Percentiles rank a stretch among this genome's conserved stretches.
Evolutionary conservation across 2,888 invertebrate species (phyloP).

Genomic region (Sarcophaga variegata): DNA sequence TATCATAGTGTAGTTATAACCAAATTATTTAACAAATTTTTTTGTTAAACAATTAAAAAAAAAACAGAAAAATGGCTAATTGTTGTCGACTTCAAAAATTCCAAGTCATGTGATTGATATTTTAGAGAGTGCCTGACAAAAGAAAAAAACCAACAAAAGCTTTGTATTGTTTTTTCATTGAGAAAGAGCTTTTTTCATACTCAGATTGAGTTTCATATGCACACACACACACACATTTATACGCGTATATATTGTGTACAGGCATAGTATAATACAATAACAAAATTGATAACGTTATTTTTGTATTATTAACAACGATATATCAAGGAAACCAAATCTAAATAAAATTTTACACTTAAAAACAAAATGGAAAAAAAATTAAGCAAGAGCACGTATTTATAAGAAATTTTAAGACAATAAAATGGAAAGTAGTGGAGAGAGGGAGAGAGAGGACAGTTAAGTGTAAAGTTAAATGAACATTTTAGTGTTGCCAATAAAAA

Average conservation of each 20-base stretch:
- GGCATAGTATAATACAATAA: background rate
- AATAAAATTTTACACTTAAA: background rate
- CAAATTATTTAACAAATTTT: background rate
- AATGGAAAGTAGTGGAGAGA: background rate
- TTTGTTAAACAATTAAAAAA: background rate
- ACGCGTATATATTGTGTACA: background rate
- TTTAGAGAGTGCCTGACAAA: background rate
- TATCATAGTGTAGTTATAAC: no score
- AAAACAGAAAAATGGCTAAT: slow-evolving; percentile 19
- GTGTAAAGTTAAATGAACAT: background rate
- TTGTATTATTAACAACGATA: slow-evolving; percentile 33
- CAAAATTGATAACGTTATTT: slow-evolving; percentile 48
- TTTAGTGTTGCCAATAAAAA: background rate
- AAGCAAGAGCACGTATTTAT: background rate
- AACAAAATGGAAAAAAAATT: background rate
- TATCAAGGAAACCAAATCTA: slow-evolving; percentile 22
- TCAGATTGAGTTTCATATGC: slow-evolving; percentile 42
- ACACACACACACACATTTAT: background rate
- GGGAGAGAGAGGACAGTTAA: background rate
- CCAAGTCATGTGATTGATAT: slow-evolving; percentile 59
- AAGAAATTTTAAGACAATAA: background rate
- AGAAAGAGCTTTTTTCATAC: slow-evolving; percentile 49
- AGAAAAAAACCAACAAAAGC: slow-evolving; percentile 38
- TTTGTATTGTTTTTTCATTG: slow-evolving; percentile 38
- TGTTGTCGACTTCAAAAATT: slow-evolving; percentile 27